Conservation (phyloP, 2,797 vertebrate species). For the Scomberomorus guttatus region DNA sequence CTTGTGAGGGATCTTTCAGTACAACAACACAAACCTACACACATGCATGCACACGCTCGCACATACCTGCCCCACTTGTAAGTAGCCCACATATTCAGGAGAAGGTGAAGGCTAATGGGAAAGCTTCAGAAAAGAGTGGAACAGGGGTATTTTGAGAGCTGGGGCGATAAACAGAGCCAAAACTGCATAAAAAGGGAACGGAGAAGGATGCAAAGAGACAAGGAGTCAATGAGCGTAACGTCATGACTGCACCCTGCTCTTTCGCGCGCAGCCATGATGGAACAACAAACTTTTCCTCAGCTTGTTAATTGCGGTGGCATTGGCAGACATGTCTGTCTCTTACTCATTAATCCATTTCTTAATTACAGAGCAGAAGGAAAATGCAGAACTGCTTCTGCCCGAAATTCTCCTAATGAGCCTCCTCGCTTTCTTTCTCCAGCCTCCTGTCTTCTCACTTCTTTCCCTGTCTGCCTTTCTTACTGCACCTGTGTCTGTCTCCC, state of each 20-base stretch:
- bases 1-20: not conserved
- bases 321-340: slow-evolving; percentile 57
- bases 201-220: slow-evolving; percentile 44
- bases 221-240: slow-evolving; percentile 37
- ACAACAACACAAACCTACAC: not conserved
- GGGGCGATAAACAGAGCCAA: slow-evolving; percentile 32
- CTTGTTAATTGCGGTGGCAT: slow-evolving; percentile 59
- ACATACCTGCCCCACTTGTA: slow-evolving; percentile 28
- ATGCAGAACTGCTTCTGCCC: slow-evolving; percentile 39
- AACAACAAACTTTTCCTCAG: slow-evolving; percentile 60
- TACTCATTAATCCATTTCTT: slow-evolving; percentile 75
- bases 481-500: slow-evolving; percentile 42
- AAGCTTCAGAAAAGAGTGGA: slow-evolving; percentile 23
- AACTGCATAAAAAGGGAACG: not conserved
- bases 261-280: not conserved
- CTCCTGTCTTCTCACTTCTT: slow-evolving; percentile 7
- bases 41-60: not conserved
- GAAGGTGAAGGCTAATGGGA: slow-evolving; percentile 50
- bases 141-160: slow-evolving; percentile 35
- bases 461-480: slow-evolving; percentile 11
- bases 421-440: slow-evolving; percentile 32
- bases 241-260: slow-evolving; percentile 32
- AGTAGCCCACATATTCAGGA: slow-evolving; percentile 24
- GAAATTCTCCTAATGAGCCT: slow-evolving; percentile 70
- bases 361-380: slow-evolving; percentile 73